Base-by-base conservation (phyloP, 2,888 invertebrate species). In the Hecatera dysodea region DNA sequence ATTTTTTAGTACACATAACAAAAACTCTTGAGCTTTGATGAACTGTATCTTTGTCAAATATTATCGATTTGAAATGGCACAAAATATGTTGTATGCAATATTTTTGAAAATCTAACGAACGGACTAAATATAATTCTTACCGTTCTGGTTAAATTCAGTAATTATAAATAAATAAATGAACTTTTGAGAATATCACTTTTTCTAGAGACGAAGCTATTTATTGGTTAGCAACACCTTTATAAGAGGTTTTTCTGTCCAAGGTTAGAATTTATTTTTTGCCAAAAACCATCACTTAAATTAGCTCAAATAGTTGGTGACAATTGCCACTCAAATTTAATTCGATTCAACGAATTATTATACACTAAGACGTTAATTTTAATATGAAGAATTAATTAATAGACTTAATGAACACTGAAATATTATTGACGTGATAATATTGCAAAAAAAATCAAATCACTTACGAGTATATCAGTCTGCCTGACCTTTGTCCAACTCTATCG, bases 351-450 rank as follows among this genome's bases (percentile, higher is more conserved):
- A 78, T 80, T 42, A 80, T 57, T 68, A n/a, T 22, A 60, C 46
- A 74, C 48, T 42, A 15, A 55, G 56, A 15, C 48, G 44, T 53
- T 59, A 80, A 80, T 75, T 74, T 64, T 33, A 39, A 24, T 42
- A 33, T 67, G 59, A 77, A 79, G 29, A 17, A 50, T 79, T 73
- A 55, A 63, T 60, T 33, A 79, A 33, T 72, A 8, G n/a, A 24
- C 39, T 39, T 29, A 61, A 42, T 72, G 39, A 60, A 72, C 4
- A 39, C 22, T 52, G 53, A 24, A n/a, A 36, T 46, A 62, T 50
- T 48, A 53, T 33, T 33, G 12, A 67, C 52, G 24, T n/a, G 24
- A 64, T 56, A 50, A 50, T 19, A 48, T 48, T 59, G 36, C 12
- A 72, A 33, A 44, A 44, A 15, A 24, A n/a, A 4, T n/a, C 12